Evolutionary conservation across 2,113 vertebrate species (phyloP).

Genomic region (Labrus mixtus): DNA sequence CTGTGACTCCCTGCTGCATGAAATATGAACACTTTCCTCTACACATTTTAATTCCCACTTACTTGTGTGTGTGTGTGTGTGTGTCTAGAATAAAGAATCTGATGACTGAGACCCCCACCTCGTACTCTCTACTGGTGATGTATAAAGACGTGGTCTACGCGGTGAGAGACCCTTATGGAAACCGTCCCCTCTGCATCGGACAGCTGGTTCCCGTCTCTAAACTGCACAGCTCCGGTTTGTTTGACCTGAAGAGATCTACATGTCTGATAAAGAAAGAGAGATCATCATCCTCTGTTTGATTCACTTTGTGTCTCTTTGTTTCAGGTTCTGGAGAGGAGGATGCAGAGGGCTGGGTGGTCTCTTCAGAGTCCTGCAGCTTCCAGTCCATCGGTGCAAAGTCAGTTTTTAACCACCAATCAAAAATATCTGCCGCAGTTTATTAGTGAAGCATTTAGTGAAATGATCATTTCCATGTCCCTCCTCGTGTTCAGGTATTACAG

Average conservation of each 20-base stretch:
- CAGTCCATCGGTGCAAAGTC: conserved; percentile 97
- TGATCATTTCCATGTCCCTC: background rate
- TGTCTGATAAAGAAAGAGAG: no score
- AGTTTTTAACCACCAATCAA: conserved; percentile 55
- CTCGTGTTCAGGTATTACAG: conserved; percentile 89
- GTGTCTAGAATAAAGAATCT: conserved; percentile 96
- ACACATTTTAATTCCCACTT: background rate
- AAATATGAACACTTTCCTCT: background rate
- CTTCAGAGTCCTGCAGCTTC: conserved; percentile 98
- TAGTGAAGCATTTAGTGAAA: background rate
- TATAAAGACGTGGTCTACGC: conserved; percentile 96
- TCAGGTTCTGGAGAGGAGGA: conserved; percentile 85
- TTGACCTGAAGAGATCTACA: background rate
- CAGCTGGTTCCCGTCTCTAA: conserved; percentile 91
- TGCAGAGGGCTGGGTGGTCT: conserved; percentile 98
- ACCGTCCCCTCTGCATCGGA: conserved; percentile 95
- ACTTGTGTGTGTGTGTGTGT: conserved; percentile 55
- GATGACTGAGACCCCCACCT: conserved; percentile 95
- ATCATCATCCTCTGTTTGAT: background rate
- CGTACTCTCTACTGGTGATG: conserved; percentile 96
- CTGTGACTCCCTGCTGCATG: background rate
- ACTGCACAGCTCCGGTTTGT: conserved; percentile 82
- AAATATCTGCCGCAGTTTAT: background rate
- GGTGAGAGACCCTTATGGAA: conserved; percentile 96
- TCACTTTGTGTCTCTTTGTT: background rate